Conservation (phyloP, 2,888 invertebrate genomes). For the Philonicus albiceps region DNA sequence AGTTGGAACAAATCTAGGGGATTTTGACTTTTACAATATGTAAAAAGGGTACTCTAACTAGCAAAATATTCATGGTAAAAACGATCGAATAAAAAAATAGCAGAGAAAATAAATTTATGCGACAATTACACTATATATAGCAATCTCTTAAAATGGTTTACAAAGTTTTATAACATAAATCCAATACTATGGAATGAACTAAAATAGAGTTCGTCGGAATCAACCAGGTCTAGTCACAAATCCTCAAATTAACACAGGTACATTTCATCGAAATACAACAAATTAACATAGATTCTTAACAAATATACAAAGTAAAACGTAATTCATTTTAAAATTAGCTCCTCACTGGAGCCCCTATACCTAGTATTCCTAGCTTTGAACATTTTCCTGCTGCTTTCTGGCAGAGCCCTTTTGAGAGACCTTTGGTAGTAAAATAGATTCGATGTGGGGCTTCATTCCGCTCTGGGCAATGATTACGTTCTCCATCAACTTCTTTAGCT, state of each 20-base stretch:
- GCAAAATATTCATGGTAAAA: background rate
- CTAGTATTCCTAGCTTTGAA: constrained; percentile 41
- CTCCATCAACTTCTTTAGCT: constrained; percentile 76
- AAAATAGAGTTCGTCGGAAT: background rate
- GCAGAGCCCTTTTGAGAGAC: constrained; percentile 64
- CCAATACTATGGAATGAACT: background rate
- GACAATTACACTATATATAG: too few species aligned
- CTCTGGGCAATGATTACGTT: constrained; percentile 68
- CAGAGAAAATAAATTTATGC: background rate
- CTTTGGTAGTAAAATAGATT: constrained; percentile 77
- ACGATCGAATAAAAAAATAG: background rate
- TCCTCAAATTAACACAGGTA: too few species aligned
- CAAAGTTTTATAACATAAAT: too few species aligned
- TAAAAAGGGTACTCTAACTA: background rate
- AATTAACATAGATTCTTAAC: background rate
- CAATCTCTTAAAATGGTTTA: too few species aligned
- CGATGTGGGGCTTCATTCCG: constrained; percentile 78
- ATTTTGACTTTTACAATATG: background rate
- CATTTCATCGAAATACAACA: background rate
- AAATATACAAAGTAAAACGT: background rate
- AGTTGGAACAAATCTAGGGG: background rate
- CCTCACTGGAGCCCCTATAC: background rate
- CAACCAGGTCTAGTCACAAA: too few species aligned
- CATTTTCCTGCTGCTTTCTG: constrained; percentile 24
- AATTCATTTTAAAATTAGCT: background rate